Conservation (phyloP, 2,113 vertebrate genomes). For the Mesembrinibis cayennensis region DNA sequence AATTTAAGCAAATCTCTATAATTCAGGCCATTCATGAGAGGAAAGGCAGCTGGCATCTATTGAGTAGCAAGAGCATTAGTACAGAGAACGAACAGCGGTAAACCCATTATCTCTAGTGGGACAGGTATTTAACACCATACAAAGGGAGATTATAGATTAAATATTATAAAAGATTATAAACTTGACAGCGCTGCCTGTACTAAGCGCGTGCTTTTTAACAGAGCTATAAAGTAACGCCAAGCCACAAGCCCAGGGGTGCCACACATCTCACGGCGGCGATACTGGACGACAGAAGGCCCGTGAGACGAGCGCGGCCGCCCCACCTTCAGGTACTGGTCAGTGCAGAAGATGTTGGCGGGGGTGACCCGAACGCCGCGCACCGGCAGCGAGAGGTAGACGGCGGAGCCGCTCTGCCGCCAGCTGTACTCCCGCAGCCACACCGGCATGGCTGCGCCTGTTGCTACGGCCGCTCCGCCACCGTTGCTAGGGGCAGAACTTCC, state of each 20-base stretch:
- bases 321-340: constrained; percentile 90
- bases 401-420: constrained; percentile 82
- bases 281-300: neutral
- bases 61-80: fast-evolving
- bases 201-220: neutral
- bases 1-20: neutral
- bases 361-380: constrained; percentile 73
- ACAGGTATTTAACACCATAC: neutral
- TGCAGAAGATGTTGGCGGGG: constrained; percentile 78
- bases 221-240: fast-evolving
- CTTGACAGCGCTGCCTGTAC: fast-evolving
- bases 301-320: neutral
- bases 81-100: fast-evolving
- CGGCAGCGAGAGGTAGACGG: constrained; percentile 80
- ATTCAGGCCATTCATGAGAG: neutral
- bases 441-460: constrained; percentile 73
- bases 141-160: fast-evolving
- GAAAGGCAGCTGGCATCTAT: neutral
- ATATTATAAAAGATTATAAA: too few species aligned
- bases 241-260: neutral
- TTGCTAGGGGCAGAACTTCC: constrained; percentile 27
- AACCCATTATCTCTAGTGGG: too few species aligned
- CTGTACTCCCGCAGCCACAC: constrained; percentile 77
- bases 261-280: fast-evolving
- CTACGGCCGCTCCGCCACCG: neutral